phyloP scores from a whole-genome alignment of 1,140 invertebrate species.

The Limonius californicus region DNA sequence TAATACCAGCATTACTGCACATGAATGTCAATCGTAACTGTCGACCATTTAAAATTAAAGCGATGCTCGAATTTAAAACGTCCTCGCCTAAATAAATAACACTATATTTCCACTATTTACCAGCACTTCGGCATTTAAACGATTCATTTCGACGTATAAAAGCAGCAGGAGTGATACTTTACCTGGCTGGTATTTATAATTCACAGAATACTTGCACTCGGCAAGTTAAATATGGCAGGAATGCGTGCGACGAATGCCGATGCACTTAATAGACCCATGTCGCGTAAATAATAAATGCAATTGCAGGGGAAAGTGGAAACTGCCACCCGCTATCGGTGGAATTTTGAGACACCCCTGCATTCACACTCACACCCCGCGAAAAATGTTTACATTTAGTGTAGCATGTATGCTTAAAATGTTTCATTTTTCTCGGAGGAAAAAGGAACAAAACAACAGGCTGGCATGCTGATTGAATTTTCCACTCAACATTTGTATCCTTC shows the following conservation, averaged over 20 bases:
- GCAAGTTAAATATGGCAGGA: slow-evolving; percentile 18
- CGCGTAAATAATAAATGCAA: slow-evolving; percentile 18
- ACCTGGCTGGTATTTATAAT: slow-evolving; percentile 8
- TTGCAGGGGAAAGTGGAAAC: neutral
- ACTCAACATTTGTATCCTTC: slow-evolving; percentile 35
- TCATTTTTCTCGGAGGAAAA: slow-evolving; percentile 29
- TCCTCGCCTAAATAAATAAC: neutral
- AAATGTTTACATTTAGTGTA: slow-evolving; percentile 11
- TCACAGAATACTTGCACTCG: slow-evolving; percentile 4
- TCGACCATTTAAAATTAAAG: neutral
- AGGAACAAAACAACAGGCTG: slow-evolving; percentile 31
- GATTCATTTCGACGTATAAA: slow-evolving; percentile 1
- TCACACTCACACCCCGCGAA: neutral
- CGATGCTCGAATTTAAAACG: neutral
- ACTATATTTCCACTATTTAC: neutral
- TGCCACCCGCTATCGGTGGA: slow-evolving; percentile 1
- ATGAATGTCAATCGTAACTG: slow-evolving; percentile 6
- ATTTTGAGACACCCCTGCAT: neutral
- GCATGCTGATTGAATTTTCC: slow-evolving; percentile 35
- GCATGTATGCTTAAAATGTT: slow-evolving; percentile 26
- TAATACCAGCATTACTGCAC: neutral
- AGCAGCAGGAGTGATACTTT: neutral
- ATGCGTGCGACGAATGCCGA: slow-evolving; percentile 20
- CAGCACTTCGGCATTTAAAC: neutral
- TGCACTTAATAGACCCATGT: slow-evolving; percentile 21